These are phyloP conservation scores for Chinchilla lanigera DNA, from an alignment of 2,113 vertebrate genomes.

Conservation along the genomic window DNA sequence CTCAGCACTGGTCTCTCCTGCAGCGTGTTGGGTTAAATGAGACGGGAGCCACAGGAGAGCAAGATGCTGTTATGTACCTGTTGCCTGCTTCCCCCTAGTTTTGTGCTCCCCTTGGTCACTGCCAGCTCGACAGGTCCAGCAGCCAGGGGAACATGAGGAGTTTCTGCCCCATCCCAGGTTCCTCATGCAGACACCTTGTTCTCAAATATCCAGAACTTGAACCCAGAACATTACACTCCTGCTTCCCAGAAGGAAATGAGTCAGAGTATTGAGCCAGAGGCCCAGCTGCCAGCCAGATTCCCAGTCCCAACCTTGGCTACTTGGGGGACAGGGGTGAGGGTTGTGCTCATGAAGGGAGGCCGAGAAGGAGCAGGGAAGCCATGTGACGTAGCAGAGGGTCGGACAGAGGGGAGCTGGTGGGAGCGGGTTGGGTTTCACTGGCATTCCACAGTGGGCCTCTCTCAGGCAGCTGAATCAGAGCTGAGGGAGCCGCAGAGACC, in stretches of 20 bases:
- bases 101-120: neutral
- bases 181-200: neutral
- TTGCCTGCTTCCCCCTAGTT: neutral
- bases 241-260: neutral
- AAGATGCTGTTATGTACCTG: neutral
- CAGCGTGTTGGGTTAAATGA: neutral
- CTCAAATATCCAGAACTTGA: constrained; percentile 51
- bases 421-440: constrained; percentile 3
- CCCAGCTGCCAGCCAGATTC: neutral
- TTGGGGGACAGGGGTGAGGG: neutral
- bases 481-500: constrained; percentile 32
- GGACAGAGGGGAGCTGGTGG: neutral
- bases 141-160: neutral
- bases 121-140: neutral
- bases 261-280: neutral
- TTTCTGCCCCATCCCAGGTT: neutral
- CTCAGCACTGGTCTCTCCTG: neutral
- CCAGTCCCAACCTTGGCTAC: neutral
- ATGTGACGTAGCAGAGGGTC: neutral
- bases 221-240: neutral
- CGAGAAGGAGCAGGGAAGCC: neutral
- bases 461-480: constrained; percentile 69
- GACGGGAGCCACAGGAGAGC: no score
- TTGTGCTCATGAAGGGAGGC: neutral
- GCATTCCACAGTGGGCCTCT: constrained; percentile 29